Percentiles rank a stretch among this genome's conserved stretches.
Conservation (phyloP, 2,888 invertebrate genomes). For the Xestia rhomboidea region DNA sequence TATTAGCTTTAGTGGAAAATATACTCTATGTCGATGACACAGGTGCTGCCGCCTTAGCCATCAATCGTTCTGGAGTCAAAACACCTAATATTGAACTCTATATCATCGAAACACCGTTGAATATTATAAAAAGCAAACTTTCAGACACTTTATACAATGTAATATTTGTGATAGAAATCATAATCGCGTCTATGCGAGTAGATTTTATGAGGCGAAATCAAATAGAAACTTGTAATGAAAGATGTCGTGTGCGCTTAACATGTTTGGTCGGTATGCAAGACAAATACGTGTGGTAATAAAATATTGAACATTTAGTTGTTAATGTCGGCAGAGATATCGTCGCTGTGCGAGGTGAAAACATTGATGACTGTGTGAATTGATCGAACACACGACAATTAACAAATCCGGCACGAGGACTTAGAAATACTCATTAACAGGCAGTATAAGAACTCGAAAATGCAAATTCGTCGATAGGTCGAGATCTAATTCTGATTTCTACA, state of each 20-base stretch:
- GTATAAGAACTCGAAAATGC: not conserved
- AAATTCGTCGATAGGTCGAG: not conserved
- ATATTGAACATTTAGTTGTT: conserved; percentile 87
- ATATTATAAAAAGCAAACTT: conserved; percentile 64
- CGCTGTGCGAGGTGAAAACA: conserved; percentile 78
- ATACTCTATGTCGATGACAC: conserved; percentile 73
- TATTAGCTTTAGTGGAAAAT: conserved; percentile 70
- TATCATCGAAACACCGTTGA: conserved; percentile 61
- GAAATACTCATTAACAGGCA: conserved; percentile 20
- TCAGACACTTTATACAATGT: conserved; percentile 80
- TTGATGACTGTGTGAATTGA: conserved; percentile 71
- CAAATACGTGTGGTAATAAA: conserved; percentile 87
- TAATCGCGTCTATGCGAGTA: conserved; percentile 86
- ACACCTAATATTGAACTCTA: conserved; percentile 72
- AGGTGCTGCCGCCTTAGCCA: conserved; percentile 68
- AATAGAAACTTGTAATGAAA: conserved; percentile 90
- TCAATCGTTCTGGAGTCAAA: conserved; percentile 61
- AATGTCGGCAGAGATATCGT: conserved; percentile 80
- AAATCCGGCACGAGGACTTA: conserved; percentile 16
- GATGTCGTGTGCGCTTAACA: conserved; percentile 85
- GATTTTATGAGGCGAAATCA: conserved; percentile 89
- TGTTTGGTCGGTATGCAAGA: conserved; percentile 86
- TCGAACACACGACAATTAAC: conserved; percentile 61
- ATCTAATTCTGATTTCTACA: not conserved
- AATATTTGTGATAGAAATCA: conserved; percentile 89